Conservation (phyloP, 2,797 vertebrate genomes). For the Corythornis leucogaster region DNA sequence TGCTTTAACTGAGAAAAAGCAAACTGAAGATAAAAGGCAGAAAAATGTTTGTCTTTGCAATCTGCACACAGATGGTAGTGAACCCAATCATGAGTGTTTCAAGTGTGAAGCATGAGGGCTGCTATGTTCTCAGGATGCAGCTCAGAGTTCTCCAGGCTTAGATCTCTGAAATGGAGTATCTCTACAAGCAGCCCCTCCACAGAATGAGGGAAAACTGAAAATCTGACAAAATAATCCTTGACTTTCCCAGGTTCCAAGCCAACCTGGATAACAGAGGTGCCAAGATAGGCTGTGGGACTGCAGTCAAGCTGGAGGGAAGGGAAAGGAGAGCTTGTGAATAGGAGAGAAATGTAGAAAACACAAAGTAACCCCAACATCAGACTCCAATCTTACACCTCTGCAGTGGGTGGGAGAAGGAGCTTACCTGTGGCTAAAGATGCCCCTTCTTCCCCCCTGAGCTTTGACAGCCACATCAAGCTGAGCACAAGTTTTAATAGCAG, state of each 20-base stretch:
- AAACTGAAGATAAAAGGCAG: background rate
- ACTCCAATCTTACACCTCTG: background rate
- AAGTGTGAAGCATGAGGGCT: background rate
- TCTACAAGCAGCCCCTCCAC: background rate
- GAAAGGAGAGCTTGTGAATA: background rate
- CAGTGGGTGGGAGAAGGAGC: background rate
- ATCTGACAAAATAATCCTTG: background rate
- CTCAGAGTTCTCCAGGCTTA: background rate
- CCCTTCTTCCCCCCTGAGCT: constrained; percentile 20
- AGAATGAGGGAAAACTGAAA: background rate
- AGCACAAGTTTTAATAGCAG: constrained; percentile 51
- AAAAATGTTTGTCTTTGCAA: background rate
- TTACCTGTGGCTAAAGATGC: background rate
- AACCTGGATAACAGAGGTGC: background rate
- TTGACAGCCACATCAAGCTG: background rate
- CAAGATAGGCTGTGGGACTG: background rate
- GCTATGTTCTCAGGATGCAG: background rate
- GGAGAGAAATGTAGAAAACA: background rate
- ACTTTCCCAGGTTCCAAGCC: background rate
- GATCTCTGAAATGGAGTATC: background rate
- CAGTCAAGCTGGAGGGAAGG: background rate
- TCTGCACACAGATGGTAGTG: background rate
- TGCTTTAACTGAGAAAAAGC: background rate
- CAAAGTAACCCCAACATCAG: background rate
- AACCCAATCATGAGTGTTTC: background rate